phyloP scores from a whole-genome alignment of 2,888 invertebrate species.

The Epirrhoe tristata region DNA sequence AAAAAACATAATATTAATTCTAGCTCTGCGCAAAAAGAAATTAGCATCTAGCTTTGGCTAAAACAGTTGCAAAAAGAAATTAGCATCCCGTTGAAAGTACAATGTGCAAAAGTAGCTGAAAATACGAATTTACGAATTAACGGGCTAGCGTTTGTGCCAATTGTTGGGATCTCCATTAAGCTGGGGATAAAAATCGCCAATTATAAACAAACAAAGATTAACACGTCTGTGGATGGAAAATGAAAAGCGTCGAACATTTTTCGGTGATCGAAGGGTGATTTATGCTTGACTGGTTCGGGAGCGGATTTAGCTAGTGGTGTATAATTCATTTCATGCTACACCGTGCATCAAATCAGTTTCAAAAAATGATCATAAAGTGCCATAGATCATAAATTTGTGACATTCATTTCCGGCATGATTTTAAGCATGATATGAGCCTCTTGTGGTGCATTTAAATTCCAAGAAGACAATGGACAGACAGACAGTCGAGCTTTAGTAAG shows the following conservation, averaged over 20 bases:
- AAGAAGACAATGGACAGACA: too few species aligned
- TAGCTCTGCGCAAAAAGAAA: conserved; percentile 16
- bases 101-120: conserved; percentile 19
- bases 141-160: conserved; percentile 33
- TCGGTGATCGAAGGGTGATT: conserved; percentile 47
- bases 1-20: conserved; percentile 1
- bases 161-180: conserved; percentile 40
- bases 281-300: conserved; percentile 38
- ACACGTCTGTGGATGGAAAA: conserved; percentile 45
- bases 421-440: too few species aligned
- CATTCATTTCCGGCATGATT: too few species aligned
- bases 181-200: conserved; percentile 35
- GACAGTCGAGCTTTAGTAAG: too few species aligned
- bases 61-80: conserved; percentile 16
- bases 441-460: too few species aligned
- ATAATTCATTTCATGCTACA: background rate
- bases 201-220: conserved; percentile 49
- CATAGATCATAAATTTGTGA: too few species aligned
- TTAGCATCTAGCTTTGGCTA: conserved; percentile 11
- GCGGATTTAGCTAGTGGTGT: background rate
- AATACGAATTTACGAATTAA: conserved; percentile 4
- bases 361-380: background rate
- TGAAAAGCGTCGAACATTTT: conserved; percentile 36
- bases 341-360: background rate
- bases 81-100: conserved; percentile 17